Base-by-base conservation (phyloP, 2,113 vertebrate species). In the Crotalus viridis region DNA sequence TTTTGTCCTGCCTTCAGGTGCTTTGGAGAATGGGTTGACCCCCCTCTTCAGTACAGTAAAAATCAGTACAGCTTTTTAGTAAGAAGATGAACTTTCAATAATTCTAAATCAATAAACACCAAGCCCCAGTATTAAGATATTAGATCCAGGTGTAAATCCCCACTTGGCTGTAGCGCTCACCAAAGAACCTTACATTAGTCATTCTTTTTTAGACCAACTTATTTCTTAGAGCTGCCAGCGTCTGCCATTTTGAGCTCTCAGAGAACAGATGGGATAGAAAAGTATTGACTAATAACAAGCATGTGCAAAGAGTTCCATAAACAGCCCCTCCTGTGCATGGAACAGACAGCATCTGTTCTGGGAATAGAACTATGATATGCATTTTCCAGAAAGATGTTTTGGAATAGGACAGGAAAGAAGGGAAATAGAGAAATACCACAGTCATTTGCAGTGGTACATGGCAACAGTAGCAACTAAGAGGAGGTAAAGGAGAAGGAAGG, bases 11-110 rank as follows among this genome's bases (percentile, higher is more conserved):
- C 61, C 28, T 46, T 46, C 46, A 46, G 46, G 46, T 46, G 46
- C 46, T 46, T 46, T 46, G 46, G 46, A 46, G 46, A 69, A n/a
- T 69, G 12, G 28, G 61, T n/a, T 69, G 61, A 4, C 46, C 46
- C 28, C 28, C 61, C 28, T n/a, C 61, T 69, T 69, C 28, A 28
- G 55, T 28, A 64, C 24, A 69, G 12, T 69, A 69, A n/a, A 94
- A 87, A 69, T 90, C 88, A 56, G 12, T 5, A 48, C 89, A 91
- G 6, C 93, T 5, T 61, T 88, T 87, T 48, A 89, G 56, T 85
- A 95, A 52, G 19, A 86, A 85, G n/a, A 56, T 74, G 64, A 93
- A 94, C 39, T 89, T 9, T 91, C 88, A 89, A 15, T n/a, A 93
- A 46, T 9, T 13, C 5, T 81, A 92, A 85, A 91, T 4, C 57